Percentiles rank a stretch among this genome's conserved stretches.
These are phyloP conservation scores for Uloborus diversus DNA, from an alignment of 1,140 invertebrate species.

Conservation along the genomic window DNA sequence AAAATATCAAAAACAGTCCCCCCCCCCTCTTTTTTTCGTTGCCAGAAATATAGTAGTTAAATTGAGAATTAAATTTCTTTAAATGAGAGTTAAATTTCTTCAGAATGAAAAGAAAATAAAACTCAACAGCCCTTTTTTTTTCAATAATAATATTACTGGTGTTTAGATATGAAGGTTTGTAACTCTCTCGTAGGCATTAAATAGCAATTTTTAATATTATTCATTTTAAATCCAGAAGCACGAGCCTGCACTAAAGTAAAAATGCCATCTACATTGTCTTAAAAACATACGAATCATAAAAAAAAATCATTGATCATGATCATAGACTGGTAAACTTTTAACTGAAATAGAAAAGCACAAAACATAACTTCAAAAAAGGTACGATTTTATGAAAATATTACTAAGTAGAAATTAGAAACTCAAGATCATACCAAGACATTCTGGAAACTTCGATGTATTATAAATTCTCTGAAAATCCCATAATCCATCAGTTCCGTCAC, in stretches of 20 bases:
- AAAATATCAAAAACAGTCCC: too few species aligned
- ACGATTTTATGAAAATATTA: not conserved
- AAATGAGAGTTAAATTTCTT: not conserved
- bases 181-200: too few species aligned
- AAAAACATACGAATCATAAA: not conserved
- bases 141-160: too few species aligned
- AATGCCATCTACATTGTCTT: not conserved
- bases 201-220: not conserved
- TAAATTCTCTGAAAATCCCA: slow-evolving; percentile 20
- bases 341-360: not conserved
- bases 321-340: slow-evolving; percentile 1
- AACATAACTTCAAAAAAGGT: not conserved
- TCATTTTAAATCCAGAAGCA: not conserved
- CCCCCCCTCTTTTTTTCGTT: too few species aligned
- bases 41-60: not conserved
- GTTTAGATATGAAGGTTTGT: too few species aligned
- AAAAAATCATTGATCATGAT: not conserved
- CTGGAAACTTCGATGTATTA: not conserved
- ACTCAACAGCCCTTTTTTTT: too few species aligned
- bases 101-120: not conserved
- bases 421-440: slow-evolving; percentile 22
- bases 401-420: not conserved
- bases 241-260: not conserved
- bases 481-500: slow-evolving; percentile 19
- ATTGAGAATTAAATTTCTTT: not conserved